Evolutionary conservation across 2,113 vertebrate species (phyloP).

Genomic region (Poeciliopsis prolifica): DNA sequence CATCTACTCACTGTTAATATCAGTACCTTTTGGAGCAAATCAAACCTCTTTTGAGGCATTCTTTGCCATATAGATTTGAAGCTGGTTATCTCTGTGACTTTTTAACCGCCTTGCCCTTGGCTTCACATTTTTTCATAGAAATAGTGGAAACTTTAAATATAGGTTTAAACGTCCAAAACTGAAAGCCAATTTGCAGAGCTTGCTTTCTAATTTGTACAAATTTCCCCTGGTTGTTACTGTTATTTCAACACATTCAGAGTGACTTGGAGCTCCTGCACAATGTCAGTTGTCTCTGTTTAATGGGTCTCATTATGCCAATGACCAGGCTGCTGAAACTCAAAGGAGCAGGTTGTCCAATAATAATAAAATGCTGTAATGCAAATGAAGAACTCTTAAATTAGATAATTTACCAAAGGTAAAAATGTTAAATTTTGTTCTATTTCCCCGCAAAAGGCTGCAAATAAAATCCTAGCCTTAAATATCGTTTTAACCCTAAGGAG

Average conservation of each 20-base stretch:
- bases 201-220: constrained; percentile 4
- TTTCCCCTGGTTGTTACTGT: constrained; percentile 1
- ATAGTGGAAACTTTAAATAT: background rate
- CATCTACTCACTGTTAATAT: background rate
- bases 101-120: background rate
- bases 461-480: background rate
- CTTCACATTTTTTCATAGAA: constrained; percentile 5
- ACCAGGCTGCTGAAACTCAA: background rate
- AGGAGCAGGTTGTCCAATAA: background rate
- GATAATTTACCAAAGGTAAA: background rate
- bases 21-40: too few species aligned
- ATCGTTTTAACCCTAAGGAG: background rate
- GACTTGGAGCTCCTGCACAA: background rate
- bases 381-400: background rate
- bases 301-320: background rate
- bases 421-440: background rate
- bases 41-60: too few species aligned
- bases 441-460: background rate
- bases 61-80: background rate
- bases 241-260: constrained; percentile 1
- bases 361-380: background rate
- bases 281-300: background rate
- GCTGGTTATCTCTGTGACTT: background rate
- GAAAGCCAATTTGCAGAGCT: background rate
- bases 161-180: constrained; percentile 1